These are phyloP conservation scores for Actinemys pallida DNA, from an alignment of 2,113 vertebrate genomes.

Conservation along the genomic window DNA sequence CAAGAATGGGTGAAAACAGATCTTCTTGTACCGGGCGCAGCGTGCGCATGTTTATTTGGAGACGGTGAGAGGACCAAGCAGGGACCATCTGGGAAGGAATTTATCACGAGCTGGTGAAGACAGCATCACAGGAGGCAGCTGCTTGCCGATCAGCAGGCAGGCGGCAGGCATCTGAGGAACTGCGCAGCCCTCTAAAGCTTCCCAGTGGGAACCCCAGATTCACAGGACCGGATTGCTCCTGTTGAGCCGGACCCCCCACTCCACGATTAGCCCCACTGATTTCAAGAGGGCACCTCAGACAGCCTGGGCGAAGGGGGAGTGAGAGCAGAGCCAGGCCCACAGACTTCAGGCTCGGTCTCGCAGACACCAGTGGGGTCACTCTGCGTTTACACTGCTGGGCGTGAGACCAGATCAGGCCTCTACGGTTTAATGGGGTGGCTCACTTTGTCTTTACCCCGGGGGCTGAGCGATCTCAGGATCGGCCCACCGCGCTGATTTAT, in stretches of 20 bases:
- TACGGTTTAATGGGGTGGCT: neutral
- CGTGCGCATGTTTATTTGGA: neutral
- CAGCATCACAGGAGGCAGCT: neutral
- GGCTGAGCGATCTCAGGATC: too few relatives aligned
- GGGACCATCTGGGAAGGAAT: conserved; percentile 35
- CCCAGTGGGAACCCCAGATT: neutral
- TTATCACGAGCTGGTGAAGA: neutral
- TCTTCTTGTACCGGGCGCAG: conserved; percentile 4
- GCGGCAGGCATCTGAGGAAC: neutral
- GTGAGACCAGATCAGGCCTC: neutral
- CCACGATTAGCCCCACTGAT: neutral
- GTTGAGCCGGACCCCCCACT: fast-evolving
- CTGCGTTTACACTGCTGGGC: neutral
- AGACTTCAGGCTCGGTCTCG: neutral
- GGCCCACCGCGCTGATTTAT: too few relatives aligned
- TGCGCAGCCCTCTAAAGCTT: fast-evolving
- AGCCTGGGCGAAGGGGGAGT: neutral
- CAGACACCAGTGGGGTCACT: too few relatives aligned
- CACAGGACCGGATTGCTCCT: neutral
- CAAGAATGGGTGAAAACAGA: conserved; percentile 22
- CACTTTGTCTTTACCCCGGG: neutral
- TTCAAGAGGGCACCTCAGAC: neutral
- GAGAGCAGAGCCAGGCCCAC: neutral
- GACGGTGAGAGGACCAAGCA: neutral
- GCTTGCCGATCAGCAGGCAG: neutral